Percentiles rank a stretch among this genome's conserved stretches.
These are phyloP conservation scores for Keiferia lycopersicella DNA, from an alignment of 2,888 invertebrate species.

Conservation along the genomic window DNA sequence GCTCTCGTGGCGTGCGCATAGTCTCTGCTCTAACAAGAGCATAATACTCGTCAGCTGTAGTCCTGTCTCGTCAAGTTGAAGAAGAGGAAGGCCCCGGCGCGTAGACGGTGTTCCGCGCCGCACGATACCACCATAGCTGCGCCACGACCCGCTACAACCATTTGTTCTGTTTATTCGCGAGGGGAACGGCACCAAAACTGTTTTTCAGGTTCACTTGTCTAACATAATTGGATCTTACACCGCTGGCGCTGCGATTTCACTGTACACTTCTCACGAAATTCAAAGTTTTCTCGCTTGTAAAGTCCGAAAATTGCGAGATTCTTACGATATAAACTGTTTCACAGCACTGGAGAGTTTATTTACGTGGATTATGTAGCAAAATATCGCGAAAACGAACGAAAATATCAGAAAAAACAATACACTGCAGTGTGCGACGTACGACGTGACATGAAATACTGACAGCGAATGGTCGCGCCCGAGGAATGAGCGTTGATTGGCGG, in stretches of 20 bases:
- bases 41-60: conserved; percentile 77
- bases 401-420: conserved; percentile 6
- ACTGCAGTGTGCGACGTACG: conserved; percentile 26
- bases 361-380: background rate
- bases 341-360: background rate
- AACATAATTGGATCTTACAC: conserved; percentile 61
- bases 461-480: conserved; percentile 46
- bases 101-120: conserved; percentile 59
- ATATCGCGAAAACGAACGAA: background rate
- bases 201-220: conserved; percentile 52
- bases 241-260: conserved; percentile 20
- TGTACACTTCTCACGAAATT: background rate
- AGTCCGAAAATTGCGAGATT: background rate
- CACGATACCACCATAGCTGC: conserved; percentile 73
- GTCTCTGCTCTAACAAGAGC: conserved; percentile 78
- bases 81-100: conserved; percentile 72
- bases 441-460: conserved; percentile 43
- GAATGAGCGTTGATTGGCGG: conserved; percentile 70
- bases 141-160: conserved; percentile 66
- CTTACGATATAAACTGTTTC: background rate
- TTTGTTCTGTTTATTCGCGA: conserved; percentile 50
- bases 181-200: conserved; percentile 18
- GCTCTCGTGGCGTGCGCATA: conserved; percentile 65
- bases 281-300: background rate
- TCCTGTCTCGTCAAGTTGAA: conserved; percentile 76